A percentile compares a stretch with the other conserved stretches of the same genome.
These are phyloP conservation scores for Eucera pruinosa DNA, from an alignment of 2,888 invertebrate genomes.

Conservation along the genomic window DNA sequence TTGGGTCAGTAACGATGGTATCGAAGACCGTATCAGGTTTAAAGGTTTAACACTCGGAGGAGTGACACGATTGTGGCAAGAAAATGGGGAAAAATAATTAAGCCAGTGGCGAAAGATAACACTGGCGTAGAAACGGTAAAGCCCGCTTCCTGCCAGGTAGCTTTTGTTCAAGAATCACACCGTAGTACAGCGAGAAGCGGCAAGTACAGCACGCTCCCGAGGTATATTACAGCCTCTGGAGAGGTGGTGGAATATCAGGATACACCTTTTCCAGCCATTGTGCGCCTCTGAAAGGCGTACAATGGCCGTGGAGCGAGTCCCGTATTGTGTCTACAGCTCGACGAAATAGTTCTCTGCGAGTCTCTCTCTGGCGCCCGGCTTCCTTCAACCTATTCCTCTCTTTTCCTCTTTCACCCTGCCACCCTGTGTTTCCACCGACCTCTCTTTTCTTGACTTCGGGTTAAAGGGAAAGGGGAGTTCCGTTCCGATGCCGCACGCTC, in stretches of 20 bases:
- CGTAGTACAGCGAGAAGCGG: slow-evolving; percentile 57
- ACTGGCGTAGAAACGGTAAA: slow-evolving; percentile 52
- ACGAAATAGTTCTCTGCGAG: slow-evolving; percentile 74
- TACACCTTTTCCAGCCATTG: slow-evolving; percentile 80
- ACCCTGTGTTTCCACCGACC: slow-evolving; percentile 39
- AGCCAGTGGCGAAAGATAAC: slow-evolving; percentile 40
- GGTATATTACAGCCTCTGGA: slow-evolving; percentile 66
- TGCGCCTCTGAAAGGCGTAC: slow-evolving; percentile 74
- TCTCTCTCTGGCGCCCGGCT: slow-evolving; percentile 40
- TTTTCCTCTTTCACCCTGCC: not conserved
- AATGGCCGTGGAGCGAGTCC: slow-evolving; percentile 78
- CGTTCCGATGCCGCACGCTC: slow-evolving; percentile 61
- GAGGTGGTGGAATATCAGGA: slow-evolving; percentile 80
- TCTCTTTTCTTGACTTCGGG: slow-evolving; percentile 62
- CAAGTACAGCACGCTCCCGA: slow-evolving; percentile 62
- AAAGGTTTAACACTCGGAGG: too few species aligned
- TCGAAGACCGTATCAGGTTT: too few species aligned
- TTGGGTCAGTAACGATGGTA: too few species aligned
- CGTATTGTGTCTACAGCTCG: slow-evolving; percentile 79
- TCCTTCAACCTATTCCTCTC: slow-evolving; percentile 45
- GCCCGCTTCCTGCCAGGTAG: slow-evolving; percentile 52
- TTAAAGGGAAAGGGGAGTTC: slow-evolving; percentile 72
- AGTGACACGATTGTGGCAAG: not conserved
- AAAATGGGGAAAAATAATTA: slow-evolving; percentile 47
- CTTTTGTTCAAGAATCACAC: slow-evolving; percentile 73